Evolutionary conservation across 2,113 vertebrate species (phyloP).

Genomic region (Channa maculata): DNA sequence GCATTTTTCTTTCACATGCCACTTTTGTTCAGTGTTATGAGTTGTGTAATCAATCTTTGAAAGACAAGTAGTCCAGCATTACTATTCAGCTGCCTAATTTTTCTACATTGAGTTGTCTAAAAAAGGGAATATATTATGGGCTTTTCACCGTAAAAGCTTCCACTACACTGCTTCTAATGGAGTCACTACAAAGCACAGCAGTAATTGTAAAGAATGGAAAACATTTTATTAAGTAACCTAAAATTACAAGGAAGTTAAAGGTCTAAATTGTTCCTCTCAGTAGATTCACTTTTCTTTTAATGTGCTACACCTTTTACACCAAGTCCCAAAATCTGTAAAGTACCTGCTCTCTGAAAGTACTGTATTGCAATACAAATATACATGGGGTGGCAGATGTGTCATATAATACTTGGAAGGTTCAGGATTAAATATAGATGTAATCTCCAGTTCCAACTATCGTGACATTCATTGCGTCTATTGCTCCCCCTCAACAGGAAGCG

Average conservation of each 20-base stretch:
- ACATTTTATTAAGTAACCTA: constrained; percentile 1
- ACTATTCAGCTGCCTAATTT: not conserved
- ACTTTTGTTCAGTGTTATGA: not conserved
- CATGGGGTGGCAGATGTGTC: constrained; percentile 64
- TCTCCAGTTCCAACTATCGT: constrained; percentile 58
- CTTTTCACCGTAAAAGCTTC: not conserved
- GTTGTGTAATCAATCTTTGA: not conserved
- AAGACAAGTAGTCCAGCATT: not conserved
- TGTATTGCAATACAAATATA: constrained; percentile 33
- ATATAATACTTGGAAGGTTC: constrained; percentile 64
- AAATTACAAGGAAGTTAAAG: not conserved
- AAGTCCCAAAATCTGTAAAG: not conserved
- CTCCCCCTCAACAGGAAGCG: constrained; percentile 61
- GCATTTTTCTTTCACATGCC: too few species aligned
- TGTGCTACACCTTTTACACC: not conserved
- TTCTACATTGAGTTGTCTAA: not conserved
- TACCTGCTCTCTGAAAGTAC: constrained; percentile 36
- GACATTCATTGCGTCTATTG: constrained; percentile 47
- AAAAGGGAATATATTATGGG: not conserved
- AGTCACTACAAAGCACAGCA: not conserved
- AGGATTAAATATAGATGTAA: constrained; percentile 81
- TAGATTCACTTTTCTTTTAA: constrained; percentile 4
- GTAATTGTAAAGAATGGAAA: not conserved
- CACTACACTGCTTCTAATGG: not conserved
- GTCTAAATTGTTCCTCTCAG: not conserved